Base-by-base conservation (phyloP, 2,888 invertebrate genomes). In the Poecilobothrus nobilitatus region DNA sequence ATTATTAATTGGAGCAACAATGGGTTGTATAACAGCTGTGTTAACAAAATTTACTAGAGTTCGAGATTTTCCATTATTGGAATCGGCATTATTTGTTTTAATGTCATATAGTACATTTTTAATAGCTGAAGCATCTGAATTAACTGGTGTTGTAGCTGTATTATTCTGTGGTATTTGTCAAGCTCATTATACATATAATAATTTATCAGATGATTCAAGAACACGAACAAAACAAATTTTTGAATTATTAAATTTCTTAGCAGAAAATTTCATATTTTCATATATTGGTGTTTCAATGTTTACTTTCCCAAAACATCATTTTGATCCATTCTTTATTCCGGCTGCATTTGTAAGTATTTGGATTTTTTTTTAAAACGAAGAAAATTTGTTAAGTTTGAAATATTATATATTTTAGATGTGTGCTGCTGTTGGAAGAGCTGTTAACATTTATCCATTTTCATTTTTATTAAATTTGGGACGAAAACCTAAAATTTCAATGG, bases 241-340 rank as follows among this genome's bases (percentile, higher is more conserved):
- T 83, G 94, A 95, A 80, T 83, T 97, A 76, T 86, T 97, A 72
- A 97, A 97, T 84, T 98, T 98, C 82, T 84, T 98, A 73, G 94
- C 97, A 0, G 98, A 98, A 80, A 97, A 97, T 83, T 98, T 98
- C 82, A 97, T 98, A 77, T 98, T 98, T 84, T 93, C 94, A 5
- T 98, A 98, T 84, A 97, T 98, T 77, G 98, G 98, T 20, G 97
- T 98, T 2, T 96, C 97, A 27, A 96, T 97, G 91, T 98, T 98
- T 81, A 97, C 97, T 0, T 97, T 96, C 80, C 94, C 94, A 7
- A 94, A 94, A 78, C 96, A 96, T 79, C 91, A 92, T 78, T 98
- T 97, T 83, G 93, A 96, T 82, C 89, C 91, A 33, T 89, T 91
- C 75, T 97, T 98, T 80, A 95, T 97, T 72, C 85, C 93, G 73